Percentiles rank a stretch among this genome's conserved stretches.
Evolutionary conservation across 2,888 invertebrate species (phyloP).

Genomic region (Lasioglossum lativentre): DNA sequence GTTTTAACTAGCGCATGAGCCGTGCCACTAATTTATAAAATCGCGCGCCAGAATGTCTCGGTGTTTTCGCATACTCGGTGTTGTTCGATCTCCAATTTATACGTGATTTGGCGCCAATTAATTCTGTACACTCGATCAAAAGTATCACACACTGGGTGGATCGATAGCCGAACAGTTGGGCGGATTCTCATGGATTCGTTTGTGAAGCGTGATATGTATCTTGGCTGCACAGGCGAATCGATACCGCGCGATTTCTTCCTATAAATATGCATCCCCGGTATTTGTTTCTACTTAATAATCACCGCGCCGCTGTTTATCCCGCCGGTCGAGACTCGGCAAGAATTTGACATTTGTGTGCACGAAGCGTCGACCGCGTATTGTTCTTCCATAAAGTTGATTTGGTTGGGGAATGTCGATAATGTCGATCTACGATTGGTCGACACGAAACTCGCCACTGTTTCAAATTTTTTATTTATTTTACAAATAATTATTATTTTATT

Average conservation of each 20-base stretch:
- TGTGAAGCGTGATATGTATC: background rate
- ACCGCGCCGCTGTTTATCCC: background rate
- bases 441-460: too few species aligned
- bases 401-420: too few species aligned
- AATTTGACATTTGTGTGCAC: constrained; percentile 9
- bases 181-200: background rate
- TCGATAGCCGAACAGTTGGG: background rate
- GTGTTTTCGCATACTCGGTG: constrained; percentile 33
- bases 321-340: background rate
- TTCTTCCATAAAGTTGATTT: background rate
- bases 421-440: too few species aligned
- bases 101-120: background rate
- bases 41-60: constrained; percentile 74
- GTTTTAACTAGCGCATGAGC: constrained; percentile 74
- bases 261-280: background rate
- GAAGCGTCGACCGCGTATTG: too few species aligned
- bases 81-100: background rate
- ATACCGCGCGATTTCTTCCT: background rate
- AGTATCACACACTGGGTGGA: background rate
- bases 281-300: constrained; percentile 28
- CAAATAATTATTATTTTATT: too few species aligned
- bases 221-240: background rate
- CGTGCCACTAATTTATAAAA: constrained; percentile 77
- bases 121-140: background rate
- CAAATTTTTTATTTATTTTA: too few species aligned